A percentile compares a stretch with the other conserved stretches of the same genome.
These are phyloP conservation scores for Orycteropus afer DNA, from an alignment of 2,113 vertebrate species.

Conservation along the genomic window DNA sequence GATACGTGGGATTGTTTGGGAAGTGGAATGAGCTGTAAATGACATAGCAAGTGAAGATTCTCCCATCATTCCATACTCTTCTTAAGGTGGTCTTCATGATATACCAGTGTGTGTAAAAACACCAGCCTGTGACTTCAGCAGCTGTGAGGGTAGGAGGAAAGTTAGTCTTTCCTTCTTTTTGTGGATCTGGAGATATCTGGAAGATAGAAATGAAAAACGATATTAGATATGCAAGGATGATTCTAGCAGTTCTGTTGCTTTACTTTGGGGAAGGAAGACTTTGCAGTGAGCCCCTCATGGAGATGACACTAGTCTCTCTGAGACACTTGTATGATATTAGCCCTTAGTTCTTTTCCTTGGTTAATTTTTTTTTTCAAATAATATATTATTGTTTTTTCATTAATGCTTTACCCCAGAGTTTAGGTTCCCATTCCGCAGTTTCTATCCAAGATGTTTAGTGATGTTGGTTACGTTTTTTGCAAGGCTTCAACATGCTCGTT, in stretches of 20 bases:
- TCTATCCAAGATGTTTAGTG: not conserved
- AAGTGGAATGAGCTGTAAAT: not conserved
- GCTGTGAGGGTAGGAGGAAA: not conserved
- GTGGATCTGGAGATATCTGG: conserved; percentile 31
- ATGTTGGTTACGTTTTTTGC: not conserved
- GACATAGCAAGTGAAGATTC: not conserved
- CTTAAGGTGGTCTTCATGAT: too few relatives aligned
- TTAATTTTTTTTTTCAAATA: conserved; percentile 34
- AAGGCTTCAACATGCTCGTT: not conserved
- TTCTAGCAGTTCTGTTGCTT: not conserved
- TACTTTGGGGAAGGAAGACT: conserved; percentile 29
- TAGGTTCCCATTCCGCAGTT: not conserved
- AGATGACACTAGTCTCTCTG: not conserved
- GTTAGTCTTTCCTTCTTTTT: conserved; percentile 3
- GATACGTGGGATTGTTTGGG: not conserved
- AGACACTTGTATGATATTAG: not conserved
- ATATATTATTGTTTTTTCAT: too few relatives aligned
- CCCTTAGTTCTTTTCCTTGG: not conserved
- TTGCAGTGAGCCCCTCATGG: not conserved
- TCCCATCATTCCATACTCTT: not conserved
- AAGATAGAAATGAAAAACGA: not conserved
- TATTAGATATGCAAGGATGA: not conserved
- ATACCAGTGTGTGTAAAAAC: too few relatives aligned
- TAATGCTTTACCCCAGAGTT: not conserved
- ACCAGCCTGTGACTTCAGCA: not conserved